phyloP scores from a whole-genome alignment of 2,113 vertebrate species.

The Cathartes aura region DNA sequence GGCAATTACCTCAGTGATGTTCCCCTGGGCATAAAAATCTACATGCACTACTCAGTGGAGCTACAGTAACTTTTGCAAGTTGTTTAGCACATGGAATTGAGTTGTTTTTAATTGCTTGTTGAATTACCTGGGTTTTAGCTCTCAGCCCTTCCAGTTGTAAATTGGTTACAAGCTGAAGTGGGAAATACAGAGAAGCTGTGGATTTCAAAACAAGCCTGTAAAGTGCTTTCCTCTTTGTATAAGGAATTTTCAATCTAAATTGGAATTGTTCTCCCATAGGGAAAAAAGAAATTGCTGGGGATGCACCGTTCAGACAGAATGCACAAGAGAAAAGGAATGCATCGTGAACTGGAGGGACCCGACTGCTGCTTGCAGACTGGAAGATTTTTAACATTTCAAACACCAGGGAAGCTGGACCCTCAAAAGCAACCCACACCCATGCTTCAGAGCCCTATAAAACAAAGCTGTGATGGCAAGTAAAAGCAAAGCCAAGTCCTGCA shows the following conservation, averaged over 20 bases:
- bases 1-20: conserved; percentile 21
- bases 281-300: not conserved
- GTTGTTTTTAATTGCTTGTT: conserved; percentile 33
- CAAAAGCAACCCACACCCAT: not conserved
- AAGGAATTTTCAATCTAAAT: not conserved
- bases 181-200: not conserved
- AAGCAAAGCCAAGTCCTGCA: not conserved
- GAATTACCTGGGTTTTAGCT: conserved; percentile 10
- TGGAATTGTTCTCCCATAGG: accelerated
- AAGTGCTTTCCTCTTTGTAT: not conserved
- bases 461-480: not conserved
- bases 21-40: conserved; percentile 32
- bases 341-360: not conserved
- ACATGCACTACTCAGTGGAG: not conserved
- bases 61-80: conserved; percentile 23
- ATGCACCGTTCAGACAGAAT: not conserved
- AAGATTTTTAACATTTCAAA: not conserved
- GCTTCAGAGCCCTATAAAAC: not conserved
- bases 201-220: not conserved
- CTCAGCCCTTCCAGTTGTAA: not conserved
- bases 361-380: not conserved
- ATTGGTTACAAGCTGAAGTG: not conserved
- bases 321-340: not conserved
- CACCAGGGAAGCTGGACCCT: not conserved
- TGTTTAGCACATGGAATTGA: not conserved